These are phyloP conservation scores for Passerculus sandwichensis DNA, from an alignment of 2,797 vertebrate genomes.

Conservation along the genomic window DNA sequence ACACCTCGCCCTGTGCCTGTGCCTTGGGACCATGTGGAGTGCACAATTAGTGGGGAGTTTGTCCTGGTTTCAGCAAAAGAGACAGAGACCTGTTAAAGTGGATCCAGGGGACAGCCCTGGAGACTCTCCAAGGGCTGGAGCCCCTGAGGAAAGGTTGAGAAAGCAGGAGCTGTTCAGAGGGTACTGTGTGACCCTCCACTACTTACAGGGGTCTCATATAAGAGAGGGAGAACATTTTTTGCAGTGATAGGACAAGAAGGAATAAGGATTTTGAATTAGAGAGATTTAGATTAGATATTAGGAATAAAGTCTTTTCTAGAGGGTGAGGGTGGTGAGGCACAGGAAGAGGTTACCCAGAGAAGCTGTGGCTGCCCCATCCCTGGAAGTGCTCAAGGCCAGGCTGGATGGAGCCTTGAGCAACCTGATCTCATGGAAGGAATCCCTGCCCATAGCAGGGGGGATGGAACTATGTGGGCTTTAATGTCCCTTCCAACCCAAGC, in stretches of 20 bases:
- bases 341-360: background rate
- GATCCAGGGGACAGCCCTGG: background rate
- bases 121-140: background rate
- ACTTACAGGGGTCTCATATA: background rate
- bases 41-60: background rate
- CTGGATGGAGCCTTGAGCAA: background rate
- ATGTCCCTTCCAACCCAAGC: background rate
- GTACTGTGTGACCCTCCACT: background rate
- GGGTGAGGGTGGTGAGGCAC: background rate
- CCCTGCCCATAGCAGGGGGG: background rate
- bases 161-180: background rate
- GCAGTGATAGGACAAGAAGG: background rate
- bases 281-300: background rate
- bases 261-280: background rate
- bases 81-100: background rate
- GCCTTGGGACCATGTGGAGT: background rate
- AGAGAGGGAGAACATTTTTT: background rate
- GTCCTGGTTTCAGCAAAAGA: background rate
- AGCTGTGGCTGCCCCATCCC: background rate
- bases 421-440: background rate
- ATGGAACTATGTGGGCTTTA: background rate
- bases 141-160: background rate
- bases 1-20: background rate
- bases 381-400: background rate
- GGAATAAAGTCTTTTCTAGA: background rate